A percentile compares a stretch with the other conserved stretches of the same genome.
Conservation (phyloP, 2,797 vertebrate species). For the Salmo trutta region DNA sequence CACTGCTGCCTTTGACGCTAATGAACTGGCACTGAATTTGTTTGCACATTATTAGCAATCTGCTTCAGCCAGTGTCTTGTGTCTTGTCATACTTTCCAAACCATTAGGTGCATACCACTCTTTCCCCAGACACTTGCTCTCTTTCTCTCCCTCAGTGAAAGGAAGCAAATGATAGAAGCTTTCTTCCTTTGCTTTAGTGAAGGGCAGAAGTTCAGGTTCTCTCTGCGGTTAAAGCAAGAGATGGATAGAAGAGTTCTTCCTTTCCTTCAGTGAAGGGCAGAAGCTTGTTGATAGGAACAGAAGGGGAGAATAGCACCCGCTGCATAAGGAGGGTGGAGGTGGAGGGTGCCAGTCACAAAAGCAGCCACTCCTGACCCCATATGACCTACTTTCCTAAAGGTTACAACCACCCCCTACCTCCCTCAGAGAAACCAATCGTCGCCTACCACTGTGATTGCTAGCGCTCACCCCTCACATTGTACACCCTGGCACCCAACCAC, state of each 20-base stretch:
- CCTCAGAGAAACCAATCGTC: slow-evolving; percentile 32
- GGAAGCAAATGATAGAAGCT: slow-evolving; percentile 30
- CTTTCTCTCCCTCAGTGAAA: slow-evolving; percentile 21
- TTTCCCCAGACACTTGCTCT: slow-evolving; percentile 29
- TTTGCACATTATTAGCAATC: slow-evolving; percentile 65
- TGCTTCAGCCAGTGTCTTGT: slow-evolving; percentile 56
- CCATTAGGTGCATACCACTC: neutral
- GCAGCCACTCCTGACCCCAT: slow-evolving; percentile 52
- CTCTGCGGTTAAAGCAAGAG: slow-evolving; percentile 21
- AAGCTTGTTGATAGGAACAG: neutral
- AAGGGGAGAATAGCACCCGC: slow-evolving; percentile 26
- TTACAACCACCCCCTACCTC: slow-evolving; percentile 46
- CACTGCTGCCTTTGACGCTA: slow-evolving; percentile 61
- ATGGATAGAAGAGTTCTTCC: slow-evolving; percentile 18
- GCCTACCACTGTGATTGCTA: neutral
- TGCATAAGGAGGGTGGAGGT: slow-evolving; percentile 39
- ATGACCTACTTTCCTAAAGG: slow-evolving; percentile 62
- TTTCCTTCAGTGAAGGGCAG: slow-evolving; percentile 29
- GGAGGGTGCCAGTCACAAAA: slow-evolving; percentile 29
- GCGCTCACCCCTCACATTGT: neutral
- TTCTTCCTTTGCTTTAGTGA: neutral
- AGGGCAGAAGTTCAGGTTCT: no score
- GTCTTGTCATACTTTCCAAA: slow-evolving; percentile 48
- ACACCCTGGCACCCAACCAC: neutral
- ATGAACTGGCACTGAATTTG: slow-evolving; percentile 62